Evolutionary conservation across 2,888 invertebrate species (phyloP).

Genomic region (Erpobdella octoculata): DNA sequence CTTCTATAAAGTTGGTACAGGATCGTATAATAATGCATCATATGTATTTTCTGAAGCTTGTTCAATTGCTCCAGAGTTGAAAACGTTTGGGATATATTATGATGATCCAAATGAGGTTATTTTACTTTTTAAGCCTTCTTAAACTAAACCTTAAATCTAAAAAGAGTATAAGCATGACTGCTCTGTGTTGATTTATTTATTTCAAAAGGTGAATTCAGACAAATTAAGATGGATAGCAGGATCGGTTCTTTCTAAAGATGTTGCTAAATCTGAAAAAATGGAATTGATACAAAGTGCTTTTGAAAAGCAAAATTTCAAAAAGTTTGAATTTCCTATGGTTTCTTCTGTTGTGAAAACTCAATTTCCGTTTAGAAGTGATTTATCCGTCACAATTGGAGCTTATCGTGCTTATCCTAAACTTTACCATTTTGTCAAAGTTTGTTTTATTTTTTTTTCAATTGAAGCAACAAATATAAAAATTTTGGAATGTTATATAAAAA

Average conservation of each 20-base stretch:
- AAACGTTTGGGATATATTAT: slow-evolving; percentile 53
- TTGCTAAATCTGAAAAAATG: neutral
- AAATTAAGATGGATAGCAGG: slow-evolving; percentile 16
- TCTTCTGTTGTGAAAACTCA: neutral
- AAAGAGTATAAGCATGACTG: too few species aligned
- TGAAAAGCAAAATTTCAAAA: slow-evolving; percentile 13
- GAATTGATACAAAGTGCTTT: too few species aligned
- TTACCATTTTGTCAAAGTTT: slow-evolving; percentile 51
- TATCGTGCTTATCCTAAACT: slow-evolving; percentile 53
- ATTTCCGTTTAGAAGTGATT: slow-evolving; percentile 34
- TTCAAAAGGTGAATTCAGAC: neutral
- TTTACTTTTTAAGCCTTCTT: too few species aligned
- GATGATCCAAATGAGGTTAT: slow-evolving; percentile 53
- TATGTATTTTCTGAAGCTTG: slow-evolving; percentile 51
- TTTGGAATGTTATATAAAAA: too few species aligned
- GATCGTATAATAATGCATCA: slow-evolving; percentile 52
- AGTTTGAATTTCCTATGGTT: slow-evolving; percentile 4
- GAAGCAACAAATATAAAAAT: too few species aligned
- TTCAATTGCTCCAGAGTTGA: slow-evolving; percentile 47
- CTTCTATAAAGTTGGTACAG: slow-evolving; percentile 52
- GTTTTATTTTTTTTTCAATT: too few species aligned
- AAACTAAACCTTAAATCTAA: too few species aligned
- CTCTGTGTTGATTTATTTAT: too few species aligned
- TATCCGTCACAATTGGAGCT: slow-evolving; percentile 53
- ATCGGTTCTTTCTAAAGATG: slow-evolving; percentile 1